phyloP scores from a whole-genome alignment of 2,797 vertebrate species.

The Tapera naevia region DNA sequence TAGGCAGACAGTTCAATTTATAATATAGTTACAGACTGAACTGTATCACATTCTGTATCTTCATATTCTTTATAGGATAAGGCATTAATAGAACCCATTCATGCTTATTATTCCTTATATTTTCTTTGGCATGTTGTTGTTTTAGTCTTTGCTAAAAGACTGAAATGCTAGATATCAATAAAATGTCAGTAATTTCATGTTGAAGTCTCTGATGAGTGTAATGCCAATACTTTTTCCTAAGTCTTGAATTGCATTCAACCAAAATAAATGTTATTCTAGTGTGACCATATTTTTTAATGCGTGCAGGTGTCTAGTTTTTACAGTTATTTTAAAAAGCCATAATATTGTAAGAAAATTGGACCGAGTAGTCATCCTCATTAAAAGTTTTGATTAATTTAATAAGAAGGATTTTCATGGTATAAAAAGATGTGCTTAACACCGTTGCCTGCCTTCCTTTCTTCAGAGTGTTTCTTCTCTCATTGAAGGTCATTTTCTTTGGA shows the following conservation, averaged over 20 bases:
- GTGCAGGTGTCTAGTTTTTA: slow-evolving; percentile 38
- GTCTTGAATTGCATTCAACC: slow-evolving; percentile 42
- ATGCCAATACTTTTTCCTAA: slow-evolving; percentile 50
- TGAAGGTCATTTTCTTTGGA: slow-evolving; percentile 78
- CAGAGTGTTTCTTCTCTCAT: slow-evolving; percentile 54
- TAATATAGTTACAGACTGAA: slow-evolving; percentile 31
- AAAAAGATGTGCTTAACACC: slow-evolving; percentile 55
- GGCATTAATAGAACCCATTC: slow-evolving; percentile 50
- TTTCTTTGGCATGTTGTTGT: slow-evolving; percentile 65
- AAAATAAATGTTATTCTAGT: slow-evolving; percentile 37
- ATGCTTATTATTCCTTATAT: slow-evolving; percentile 46
- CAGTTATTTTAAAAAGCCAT: slow-evolving; percentile 21
- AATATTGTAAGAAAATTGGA: slow-evolving; percentile 4
- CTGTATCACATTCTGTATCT: slow-evolving; percentile 37
- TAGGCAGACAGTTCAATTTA: slow-evolving; percentile 14
- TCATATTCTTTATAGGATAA: slow-evolving; percentile 51
- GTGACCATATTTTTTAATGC: not conserved
- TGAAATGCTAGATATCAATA: slow-evolving; percentile 61
- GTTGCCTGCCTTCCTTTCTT: slow-evolving; percentile 5
- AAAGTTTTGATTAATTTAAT: slow-evolving; percentile 58
- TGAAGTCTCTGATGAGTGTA: slow-evolving; percentile 11
- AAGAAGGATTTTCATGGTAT: slow-evolving; percentile 26
- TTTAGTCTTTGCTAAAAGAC: too few relatives aligned
- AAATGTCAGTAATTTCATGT: slow-evolving; percentile 66
- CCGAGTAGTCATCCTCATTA: slow-evolving; percentile 43